These are phyloP conservation scores for Lymantria dispar DNA, from an alignment of 2,888 invertebrate species.

Conservation along the genomic window DNA sequence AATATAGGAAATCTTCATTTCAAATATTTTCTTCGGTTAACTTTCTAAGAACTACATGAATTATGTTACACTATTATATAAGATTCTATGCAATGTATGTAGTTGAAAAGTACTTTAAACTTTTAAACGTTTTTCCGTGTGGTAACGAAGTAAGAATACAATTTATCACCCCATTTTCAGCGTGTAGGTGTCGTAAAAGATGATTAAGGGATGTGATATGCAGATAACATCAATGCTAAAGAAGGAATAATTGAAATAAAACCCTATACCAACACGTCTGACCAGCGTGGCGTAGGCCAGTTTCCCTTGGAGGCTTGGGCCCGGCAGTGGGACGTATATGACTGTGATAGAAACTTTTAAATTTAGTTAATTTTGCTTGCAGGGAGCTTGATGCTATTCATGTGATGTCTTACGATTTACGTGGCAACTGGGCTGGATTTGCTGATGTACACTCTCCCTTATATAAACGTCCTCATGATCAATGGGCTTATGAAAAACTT, in stretches of 20 bases:
- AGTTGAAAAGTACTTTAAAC: conserved; percentile 18
- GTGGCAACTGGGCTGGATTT: conserved; percentile 95
- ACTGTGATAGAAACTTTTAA: not conserved
- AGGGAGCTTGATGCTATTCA: conserved; percentile 91
- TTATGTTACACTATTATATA: conserved; percentile 9
- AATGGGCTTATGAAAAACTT: conserved; percentile 93
- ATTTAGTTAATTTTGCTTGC: conserved; percentile 23
- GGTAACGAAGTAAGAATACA: no score
- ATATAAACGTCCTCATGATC: conserved; percentile 92
- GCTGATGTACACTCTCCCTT: conserved; percentile 95
- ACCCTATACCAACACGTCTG: no score
- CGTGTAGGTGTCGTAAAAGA: no score
- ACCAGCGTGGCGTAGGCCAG: no score
- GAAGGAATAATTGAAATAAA: no score
- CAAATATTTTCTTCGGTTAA: conserved; percentile 21
- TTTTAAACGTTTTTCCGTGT: no score
- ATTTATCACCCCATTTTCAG: no score
- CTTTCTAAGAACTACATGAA: conserved; percentile 20
- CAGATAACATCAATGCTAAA: no score
- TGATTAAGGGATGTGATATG: no score
- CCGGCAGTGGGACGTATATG: no score
- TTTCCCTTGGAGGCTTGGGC: no score
- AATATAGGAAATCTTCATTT: conserved; percentile 4
- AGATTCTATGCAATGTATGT: conserved; percentile 17
- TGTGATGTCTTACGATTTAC: conserved; percentile 93